Evolutionary conservation across 1,140 invertebrate genomes (phyloP), one percentile per base, ranked within the genome.

Genomic region (Monomorium pharaonis): DNA sequence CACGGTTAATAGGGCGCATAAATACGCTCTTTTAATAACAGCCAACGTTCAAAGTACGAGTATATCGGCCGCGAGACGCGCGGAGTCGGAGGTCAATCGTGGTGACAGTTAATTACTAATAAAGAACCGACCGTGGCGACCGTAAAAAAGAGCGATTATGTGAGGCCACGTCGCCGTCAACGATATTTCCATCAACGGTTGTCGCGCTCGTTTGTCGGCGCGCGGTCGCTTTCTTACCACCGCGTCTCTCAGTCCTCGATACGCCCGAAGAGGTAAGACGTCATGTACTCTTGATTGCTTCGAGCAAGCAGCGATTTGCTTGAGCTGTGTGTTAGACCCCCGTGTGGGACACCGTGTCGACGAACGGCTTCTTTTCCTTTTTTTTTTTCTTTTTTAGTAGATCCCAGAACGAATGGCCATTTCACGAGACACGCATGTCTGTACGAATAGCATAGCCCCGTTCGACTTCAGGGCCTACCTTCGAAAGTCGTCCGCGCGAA

Each of bases 261-360:
- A 47, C 81, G 74, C 42, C 27, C 47, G 75, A 84, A 74, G 88
- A 92, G 92, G 92, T 92, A 92, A 92, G 92, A 86, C 86, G 91
- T 62, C 21, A 84, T 77, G 21, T 65, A 63, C 30, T 84, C 84
- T 75, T 81, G 58, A 84, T 86, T 86, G 76, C 77, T 63, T 89
- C 65, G 87, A 86, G 27, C 54, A 84, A 88, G 83, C 60, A 69
- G 74, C 80, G 78, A 84, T 89, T 63, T 77, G 67, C 58, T 56
- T 83, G 65, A 72, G 65, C 67, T 81, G 78, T 83, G 78, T 83
- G 78, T 74, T 69, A 74, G 51, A n/a, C 51, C 78, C 37, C 78
- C 63, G 16, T 24, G 37, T 47, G 42, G 42, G 7, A 27, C 24
- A 69, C 47, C 62, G 47, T 54, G 14, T 47, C 33, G 58, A 49